Evolutionary conservation across 1,140 invertebrate genomes (phyloP), one percentile per base, ranked within the genome.

Genomic region (Dendrolimus kikuchii): DNA sequence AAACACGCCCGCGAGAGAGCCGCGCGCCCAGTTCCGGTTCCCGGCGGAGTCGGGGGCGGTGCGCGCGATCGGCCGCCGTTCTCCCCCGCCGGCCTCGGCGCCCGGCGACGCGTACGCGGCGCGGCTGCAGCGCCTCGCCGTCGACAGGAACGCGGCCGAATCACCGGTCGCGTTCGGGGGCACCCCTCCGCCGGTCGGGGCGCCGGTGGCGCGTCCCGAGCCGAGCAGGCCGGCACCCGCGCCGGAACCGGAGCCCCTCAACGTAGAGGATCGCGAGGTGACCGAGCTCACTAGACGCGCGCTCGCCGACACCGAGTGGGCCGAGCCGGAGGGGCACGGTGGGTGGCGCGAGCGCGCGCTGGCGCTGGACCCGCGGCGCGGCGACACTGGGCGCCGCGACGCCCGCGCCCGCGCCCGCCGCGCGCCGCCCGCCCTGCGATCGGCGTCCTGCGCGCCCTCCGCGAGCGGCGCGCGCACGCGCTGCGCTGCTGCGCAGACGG

Each of bases 1-100:
- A 89, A 95, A 94, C 38, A 96, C 95, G 38, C 94, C 95, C 1
- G 89, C 95, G 0, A 94, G 94, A 74, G 93, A 90, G 66, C 73
- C 69, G 5, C 69, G 74, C 38, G 68, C 75, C 10, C 77, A 74
- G 47, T 84, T 82, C 52, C 74, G 73, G 48, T 85, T 80, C 62
- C 88, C 89, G 7, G 68, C 86, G 4, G 90, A 90, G 57, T 91
- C 92, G 6, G 87, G 85, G 58, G 91, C 91, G 4, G 92, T 91
- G 1, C 89, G 93, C 37, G 91, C 92, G 5, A 83, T 94, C 57
- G 87, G 81, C 2, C 71, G 68, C 1, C 66, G 62, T 23, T 90
- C 90, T 36, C 90, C 92, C 68, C 91, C 91, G 4, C 91, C 91
- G 39, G 93, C 92, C 5, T 92, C 91, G 8, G 88, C 92, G 79